Evolutionary conservation across 2,888 invertebrate genomes (phyloP), one percentile per base, ranked within the genome.

Genomic region (Alcis repandata): DNA sequence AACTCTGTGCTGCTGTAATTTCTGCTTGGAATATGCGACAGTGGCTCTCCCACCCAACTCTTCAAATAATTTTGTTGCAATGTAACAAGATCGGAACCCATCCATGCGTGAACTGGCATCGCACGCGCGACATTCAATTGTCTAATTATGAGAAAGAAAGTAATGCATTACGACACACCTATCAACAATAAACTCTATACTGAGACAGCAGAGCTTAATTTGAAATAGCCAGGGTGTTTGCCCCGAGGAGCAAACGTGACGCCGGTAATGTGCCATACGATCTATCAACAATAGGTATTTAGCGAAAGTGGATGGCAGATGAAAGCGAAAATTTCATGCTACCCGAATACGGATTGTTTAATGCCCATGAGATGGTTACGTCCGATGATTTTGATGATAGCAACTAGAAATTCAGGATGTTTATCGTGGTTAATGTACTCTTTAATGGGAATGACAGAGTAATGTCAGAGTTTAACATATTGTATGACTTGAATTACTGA

Each of bases 121-220:
- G 67, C 76, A 73, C 75, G 75, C 74, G 77, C 73, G 75, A 76
- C 76, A 76, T 74, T 79, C 74, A 70, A 74, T 73, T 75, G 72
- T 74, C 78, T 77, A 74, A 79, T 78, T 78, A 78, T 67, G 72
- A 73, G 68, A 75, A 77, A 79, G 77, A 79, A 77, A 79, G 78
- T 75, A 71, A 70, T 67, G 62, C 69, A 70, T 68, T 67, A 61
- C 45, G 19, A 15, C 15, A 36, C 40, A 41, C 6, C 56, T 45
- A 45, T 36, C 19, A 20, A 73, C 48, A 65, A 51, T 45, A 43
- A 36, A 65, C 69, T 60, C 41, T 69, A 62, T 52, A 22, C 7
- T 9, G 1, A 22, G 22, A 4, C 8, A 46, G 48, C 56, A 72
- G 52, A 70, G 68, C 48, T 45, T 45, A 66, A 49, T 67, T 63